Evolutionary conservation across 2,797 vertebrate species (phyloP).

Genomic region (Labroides dimidiatus): DNA sequence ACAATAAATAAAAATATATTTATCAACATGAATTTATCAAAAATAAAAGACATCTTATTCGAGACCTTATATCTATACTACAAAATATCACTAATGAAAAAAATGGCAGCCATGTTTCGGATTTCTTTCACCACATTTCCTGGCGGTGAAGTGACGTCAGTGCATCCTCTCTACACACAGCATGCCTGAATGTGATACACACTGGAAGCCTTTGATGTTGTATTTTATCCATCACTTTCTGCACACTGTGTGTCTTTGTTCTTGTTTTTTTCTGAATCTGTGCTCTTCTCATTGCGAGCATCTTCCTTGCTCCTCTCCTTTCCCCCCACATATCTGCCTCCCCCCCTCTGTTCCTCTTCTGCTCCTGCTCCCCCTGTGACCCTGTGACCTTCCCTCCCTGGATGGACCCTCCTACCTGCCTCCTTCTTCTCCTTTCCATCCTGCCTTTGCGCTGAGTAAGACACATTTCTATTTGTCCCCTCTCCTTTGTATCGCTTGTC

Average conservation of each 20-base stretch:
- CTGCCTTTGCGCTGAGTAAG: conserved; percentile 73
- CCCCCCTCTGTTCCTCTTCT: conserved; percentile 23
- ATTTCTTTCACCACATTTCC: too few species aligned
- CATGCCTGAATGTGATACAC: too few species aligned
- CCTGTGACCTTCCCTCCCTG: conserved; percentile 43
- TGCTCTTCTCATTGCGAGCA: conserved; percentile 50
- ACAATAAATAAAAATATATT: too few species aligned
- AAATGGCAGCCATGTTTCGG: too few species aligned
- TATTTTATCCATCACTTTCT: not conserved
- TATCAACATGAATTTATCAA: too few species aligned
- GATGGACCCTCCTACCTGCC: conserved; percentile 64
- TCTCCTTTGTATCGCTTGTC: conserved; percentile 37
- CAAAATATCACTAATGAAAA: too few species aligned
- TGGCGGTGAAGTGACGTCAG: too few species aligned
- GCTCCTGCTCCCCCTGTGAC: conserved; percentile 30
- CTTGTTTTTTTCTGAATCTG: conserved; percentile 42
- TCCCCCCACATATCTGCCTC: conserved; percentile 4
- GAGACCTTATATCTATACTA: too few species aligned
- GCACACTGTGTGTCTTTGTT: not conserved
- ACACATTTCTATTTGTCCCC: conserved; percentile 51
- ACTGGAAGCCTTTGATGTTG: too few species aligned
- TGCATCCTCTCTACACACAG: too few species aligned
- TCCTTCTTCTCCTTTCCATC: conserved; percentile 65
- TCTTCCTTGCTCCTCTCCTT: conserved; percentile 30
- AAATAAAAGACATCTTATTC: too few species aligned